phyloP scores from a whole-genome alignment of 1,140 invertebrate genomes.

The Mesaphorura yosii region DNA sequence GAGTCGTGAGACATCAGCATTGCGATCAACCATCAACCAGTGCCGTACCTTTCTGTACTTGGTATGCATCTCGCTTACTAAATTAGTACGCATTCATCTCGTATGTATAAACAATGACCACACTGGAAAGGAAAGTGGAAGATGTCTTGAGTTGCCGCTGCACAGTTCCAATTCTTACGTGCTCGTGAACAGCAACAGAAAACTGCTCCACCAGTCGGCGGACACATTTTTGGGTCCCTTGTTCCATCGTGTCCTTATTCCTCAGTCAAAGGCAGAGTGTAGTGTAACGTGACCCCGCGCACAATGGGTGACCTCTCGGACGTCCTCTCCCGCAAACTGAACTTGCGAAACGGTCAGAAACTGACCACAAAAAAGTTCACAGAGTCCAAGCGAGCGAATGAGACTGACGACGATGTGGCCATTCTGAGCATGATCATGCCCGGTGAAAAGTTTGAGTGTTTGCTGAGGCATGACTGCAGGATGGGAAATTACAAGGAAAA shows the following conservation, averaged over 20 bases:
- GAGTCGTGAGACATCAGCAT: too few relatives aligned
- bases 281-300: not conserved
- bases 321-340: constrained; percentile 19
- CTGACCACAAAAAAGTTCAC: constrained; percentile 29
- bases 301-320: constrained; percentile 30
- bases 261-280: not conserved
- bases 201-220: too few relatives aligned
- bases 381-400: constrained; percentile 48
- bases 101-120: too few relatives aligned
- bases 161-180: too few relatives aligned
- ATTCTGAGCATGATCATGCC: constrained; percentile 69
- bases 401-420: constrained; percentile 71
- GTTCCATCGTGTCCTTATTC: not conserved
- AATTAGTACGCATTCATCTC: too few relatives aligned
- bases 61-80: too few relatives aligned
- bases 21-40: too few relatives aligned
- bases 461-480: constrained; percentile 55
- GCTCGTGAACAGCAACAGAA: too few relatives aligned
- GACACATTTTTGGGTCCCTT: not conserved
- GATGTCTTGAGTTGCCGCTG: too few relatives aligned
- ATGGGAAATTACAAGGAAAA: constrained; percentile 62
- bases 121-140: too few relatives aligned
- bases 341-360: constrained; percentile 17
- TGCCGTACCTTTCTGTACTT: too few relatives aligned
- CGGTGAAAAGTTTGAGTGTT: constrained; percentile 61